Conservation (phyloP, 2,888 invertebrate genomes). For the Amblyjoppa proteus region DNA sequence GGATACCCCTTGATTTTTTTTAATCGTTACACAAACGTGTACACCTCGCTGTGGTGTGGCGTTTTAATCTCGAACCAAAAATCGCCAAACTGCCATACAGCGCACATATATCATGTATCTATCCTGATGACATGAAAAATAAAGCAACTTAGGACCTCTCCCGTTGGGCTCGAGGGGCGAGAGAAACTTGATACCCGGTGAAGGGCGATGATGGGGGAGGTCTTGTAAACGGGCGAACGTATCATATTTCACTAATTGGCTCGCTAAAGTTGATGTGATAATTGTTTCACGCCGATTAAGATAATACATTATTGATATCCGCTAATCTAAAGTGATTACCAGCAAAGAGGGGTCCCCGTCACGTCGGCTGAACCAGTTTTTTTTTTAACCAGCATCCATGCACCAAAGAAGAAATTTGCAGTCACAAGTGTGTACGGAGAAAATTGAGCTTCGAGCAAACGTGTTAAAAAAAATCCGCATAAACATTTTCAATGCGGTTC, state of each 20-base stretch:
- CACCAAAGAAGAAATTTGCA: neutral
- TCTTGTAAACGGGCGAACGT: conserved; percentile 41
- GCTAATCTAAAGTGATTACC: conserved; percentile 54
- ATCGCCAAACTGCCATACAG: conserved; percentile 21
- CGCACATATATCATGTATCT: conserved; percentile 29
- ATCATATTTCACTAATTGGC: conserved; percentile 65
- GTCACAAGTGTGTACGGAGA: neutral
- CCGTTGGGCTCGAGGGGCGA: conserved; percentile 28
- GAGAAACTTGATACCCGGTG: conserved; percentile 51
- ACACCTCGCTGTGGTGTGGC: neutral
- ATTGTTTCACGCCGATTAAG: conserved; percentile 61
- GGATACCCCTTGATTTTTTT: neutral
- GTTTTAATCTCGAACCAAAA: conserved; percentile 17
- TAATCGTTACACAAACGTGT: neutral
- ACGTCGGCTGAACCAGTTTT: neutral
- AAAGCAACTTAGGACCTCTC: conserved; percentile 28
- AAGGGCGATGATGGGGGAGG: neutral
- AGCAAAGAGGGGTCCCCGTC: neutral
- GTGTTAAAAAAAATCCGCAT: neutral
- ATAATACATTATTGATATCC: conserved; percentile 51
- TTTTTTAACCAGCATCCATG: neutral
- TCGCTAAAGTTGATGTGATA: conserved; percentile 51
- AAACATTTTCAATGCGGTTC: conserved; percentile 32
- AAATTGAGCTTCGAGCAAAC: neutral
- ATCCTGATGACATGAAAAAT: conserved; percentile 39